Evolutionary conservation across 1,140 invertebrate genomes (phyloP).

Genomic region (Drosophila fuyamai): DNA sequence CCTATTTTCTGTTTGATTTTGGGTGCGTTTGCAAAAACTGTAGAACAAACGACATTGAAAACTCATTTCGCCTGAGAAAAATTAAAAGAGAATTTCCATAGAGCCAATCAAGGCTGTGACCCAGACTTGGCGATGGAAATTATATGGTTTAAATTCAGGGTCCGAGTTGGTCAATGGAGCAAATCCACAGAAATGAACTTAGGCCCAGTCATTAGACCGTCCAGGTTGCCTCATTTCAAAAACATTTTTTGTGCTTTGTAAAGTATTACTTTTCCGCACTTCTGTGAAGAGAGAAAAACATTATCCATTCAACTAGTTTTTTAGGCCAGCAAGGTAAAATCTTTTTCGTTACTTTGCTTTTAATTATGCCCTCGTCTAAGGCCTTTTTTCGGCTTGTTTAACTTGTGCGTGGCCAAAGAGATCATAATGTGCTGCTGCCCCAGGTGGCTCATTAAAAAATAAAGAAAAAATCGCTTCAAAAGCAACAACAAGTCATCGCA

Average conservation of each 20-base stretch:
- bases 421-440: constrained; percentile 52
- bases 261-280: constrained; percentile 47
- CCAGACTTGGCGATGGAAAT: constrained; percentile 22
- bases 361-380: constrained; percentile 40
- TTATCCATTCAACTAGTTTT: constrained; percentile 48
- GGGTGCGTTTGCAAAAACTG: constrained; percentile 2
- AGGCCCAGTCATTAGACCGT: constrained; percentile 23
- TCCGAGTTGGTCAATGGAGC: constrained; percentile 27
- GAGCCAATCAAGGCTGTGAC: constrained; percentile 31
- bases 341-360: constrained; percentile 37
- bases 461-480: constrained; percentile 54
- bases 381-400: constrained; percentile 28
- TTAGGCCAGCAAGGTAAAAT: constrained; percentile 44
- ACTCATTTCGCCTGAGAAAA: constrained; percentile 49
- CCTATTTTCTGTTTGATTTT: background rate
- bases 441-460: constrained; percentile 53
- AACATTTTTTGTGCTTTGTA: constrained; percentile 15
- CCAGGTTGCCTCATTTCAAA: constrained; percentile 19
- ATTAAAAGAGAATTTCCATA: constrained; percentile 39
- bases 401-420: constrained; percentile 70
- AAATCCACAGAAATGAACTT: constrained; percentile 10
- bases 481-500: constrained; percentile 66
- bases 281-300: constrained; percentile 31
- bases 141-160: constrained; percentile 13
- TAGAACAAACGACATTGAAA: constrained; percentile 53